Base-by-base conservation (phyloP, 2,888 invertebrate species). In the Tholera decimalis region DNA sequence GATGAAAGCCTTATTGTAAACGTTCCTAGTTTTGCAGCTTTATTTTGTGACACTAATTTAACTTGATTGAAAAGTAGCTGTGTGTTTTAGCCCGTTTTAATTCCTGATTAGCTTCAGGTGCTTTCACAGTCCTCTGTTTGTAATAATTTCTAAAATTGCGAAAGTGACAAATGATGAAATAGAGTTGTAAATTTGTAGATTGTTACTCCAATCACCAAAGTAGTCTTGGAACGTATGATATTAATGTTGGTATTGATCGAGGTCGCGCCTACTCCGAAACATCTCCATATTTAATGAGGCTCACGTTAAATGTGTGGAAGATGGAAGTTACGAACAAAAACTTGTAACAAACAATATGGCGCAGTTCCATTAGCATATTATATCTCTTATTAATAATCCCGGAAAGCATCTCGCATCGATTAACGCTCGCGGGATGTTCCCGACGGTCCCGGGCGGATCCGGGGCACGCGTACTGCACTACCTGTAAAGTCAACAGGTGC, bases 331-430 rank as follows among this genome's bases (percentile, higher is more conserved):
- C 28, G 18, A 53, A 65, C 75, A 81, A 79, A 78, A 79, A 81
- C 76, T 79, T 68, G 62, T 81, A 75, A 57, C 65, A 73, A 71
- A 80, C 83, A 80, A 67, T 63, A 69, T 59, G 80, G 75, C 64
- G 59, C 67, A 64, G 22, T 56, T 50, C 67, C 80, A 80, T 80
- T 80, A 77, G 51, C 80, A 82, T 80, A 75, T 62, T 80, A 75
- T 66, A 81, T 77, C 60, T 70, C 51, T 68, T 82, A 82, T 82
- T 81, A 81, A 81, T 81, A 80, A 69, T 72, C 51, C 56, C 68
- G 61, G 64, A 43, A 58, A 68, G 70, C 50, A 64, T 57, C 63
- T 70, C 70, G 44, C 61, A 62, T 79, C 80, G 73, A 78, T 76
- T 71, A 73, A 66, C 71, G 66, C 51, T 63, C 74, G 53, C 64